Evolutionary conservation across 2,797 vertebrate species (phyloP).

Genomic region (Hippoglossus hippoglossus): DNA sequence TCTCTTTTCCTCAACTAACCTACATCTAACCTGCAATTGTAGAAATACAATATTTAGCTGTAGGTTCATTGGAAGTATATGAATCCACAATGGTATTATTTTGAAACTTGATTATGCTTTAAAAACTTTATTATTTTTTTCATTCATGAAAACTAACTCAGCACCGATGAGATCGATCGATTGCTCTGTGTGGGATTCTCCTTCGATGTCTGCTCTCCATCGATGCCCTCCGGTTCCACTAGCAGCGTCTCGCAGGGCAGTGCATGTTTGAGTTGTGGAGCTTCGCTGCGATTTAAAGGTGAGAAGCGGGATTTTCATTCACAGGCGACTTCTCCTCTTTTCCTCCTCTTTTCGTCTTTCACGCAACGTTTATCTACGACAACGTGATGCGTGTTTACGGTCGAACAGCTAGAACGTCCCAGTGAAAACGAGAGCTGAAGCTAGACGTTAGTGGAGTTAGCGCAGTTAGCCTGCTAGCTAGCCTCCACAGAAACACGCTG

Average conservation of each 20-base stretch:
- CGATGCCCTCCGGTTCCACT: constrained; percentile 50
- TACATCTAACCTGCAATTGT: background rate
- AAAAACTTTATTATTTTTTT: background rate
- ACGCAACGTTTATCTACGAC: background rate
- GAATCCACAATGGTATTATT: background rate
- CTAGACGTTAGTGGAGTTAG: constrained; percentile 39
- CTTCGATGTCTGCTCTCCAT: constrained; percentile 53
- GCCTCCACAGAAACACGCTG: background rate
- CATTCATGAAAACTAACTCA: background rate
- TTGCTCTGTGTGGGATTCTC: constrained; percentile 60
- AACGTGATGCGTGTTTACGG: background rate
- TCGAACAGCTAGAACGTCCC: background rate
- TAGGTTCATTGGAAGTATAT: background rate
- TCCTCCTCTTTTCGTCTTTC: too few relatives aligned
- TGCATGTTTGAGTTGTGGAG: constrained; percentile 53
- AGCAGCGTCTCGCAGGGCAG: constrained; percentile 57
- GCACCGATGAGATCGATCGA: constrained; percentile 45
- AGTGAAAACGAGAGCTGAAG: background rate
- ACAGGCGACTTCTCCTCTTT: background rate
- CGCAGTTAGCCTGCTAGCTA: constrained; percentile 62
- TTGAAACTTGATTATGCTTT: background rate
- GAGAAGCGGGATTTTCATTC: constrained; percentile 52
- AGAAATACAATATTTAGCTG: background rate
- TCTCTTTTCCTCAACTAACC: too few relatives aligned
- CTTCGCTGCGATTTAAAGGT: constrained; percentile 53